Evolutionary conservation across 2,888 invertebrate genomes (phyloP), one percentile per base, ranked within the genome.

Genomic region (Petrolisthes cinctipes): DNA sequence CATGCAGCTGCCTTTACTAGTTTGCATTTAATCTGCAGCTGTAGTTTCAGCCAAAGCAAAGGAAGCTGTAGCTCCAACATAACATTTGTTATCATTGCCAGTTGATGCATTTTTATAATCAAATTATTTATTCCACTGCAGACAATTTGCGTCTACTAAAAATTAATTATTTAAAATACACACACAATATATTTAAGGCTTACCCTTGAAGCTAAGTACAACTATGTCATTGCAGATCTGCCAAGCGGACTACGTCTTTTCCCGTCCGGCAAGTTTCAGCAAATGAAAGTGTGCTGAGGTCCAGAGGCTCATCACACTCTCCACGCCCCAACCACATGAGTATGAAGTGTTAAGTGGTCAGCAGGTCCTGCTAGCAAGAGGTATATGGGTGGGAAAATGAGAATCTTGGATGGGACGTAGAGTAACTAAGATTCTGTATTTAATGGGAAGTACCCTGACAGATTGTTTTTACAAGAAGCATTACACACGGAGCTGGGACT

Each of bases 211-310:
- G 20, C 71, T 71, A 14, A 66, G 14, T 81, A 14, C 20, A 57
- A 14, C 9, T 11, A 7, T 57, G 53, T 71, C 14, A 68, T 83
- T 83, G 17, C 89, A 90, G 90, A 84, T 90, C 92, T 51, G 91
- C 91, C 80, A 92, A 92, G 82, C 91, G 92, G 85, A 92, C 92
- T 66, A 92, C 92, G 57, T 92, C 92, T 17, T 91, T 88, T 84
- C 91, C 87, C 84, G 87, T 89, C 79, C 86, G 85, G 86, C 87
- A 83, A 83, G 86, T 85, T 78, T 85, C 89, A 80, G 85, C 90
- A 82, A 86, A 76, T 85, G 89, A 88, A 53, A 87, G 89, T 54
- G 85, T 89, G 79, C 37, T 88, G 80, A 23, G 87, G 57, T 86
- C 88, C 57, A 83, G 90, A 66, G 84, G 83, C 53, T 71, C 89